Evolutionary conservation across 2,113 vertebrate species (phyloP).

Genomic region (Campylomormyrus numenius): DNA sequence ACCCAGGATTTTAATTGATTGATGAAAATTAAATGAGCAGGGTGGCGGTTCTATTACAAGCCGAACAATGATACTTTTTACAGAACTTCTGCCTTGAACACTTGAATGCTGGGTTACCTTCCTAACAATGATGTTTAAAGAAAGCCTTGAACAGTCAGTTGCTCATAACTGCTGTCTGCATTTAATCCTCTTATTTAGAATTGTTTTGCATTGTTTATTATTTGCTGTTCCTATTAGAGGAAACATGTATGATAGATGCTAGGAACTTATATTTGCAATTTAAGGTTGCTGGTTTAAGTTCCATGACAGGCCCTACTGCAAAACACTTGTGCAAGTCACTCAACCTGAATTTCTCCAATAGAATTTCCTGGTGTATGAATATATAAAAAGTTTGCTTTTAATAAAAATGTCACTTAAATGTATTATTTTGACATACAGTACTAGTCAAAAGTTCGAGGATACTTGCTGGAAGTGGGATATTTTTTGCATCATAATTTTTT

Average conservation of each 20-base stretch:
- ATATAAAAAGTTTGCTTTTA: background rate
- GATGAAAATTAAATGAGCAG: background rate
- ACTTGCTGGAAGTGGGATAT: background rate
- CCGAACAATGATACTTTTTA: background rate
- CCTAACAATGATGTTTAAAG: background rate
- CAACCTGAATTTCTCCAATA: background rate
- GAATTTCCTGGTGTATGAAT: background rate
- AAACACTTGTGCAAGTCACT: background rate
- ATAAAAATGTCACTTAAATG: background rate
- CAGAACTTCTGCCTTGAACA: background rate
- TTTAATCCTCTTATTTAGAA: background rate
- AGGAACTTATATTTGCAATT: background rate
- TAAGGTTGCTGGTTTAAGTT: background rate
- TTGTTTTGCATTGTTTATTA: background rate
- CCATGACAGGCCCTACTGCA: background rate
- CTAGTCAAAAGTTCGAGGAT: background rate
- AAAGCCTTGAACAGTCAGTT: background rate
- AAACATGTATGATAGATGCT: background rate
- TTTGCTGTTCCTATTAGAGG: background rate
- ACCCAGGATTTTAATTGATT: background rate
- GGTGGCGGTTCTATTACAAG: background rate
- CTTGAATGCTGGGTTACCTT: background rate
- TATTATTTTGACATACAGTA: background rate
- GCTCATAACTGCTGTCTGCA: background rate
- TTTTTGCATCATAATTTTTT: background rate